Conservation (phyloP, 1,140 invertebrate genomes). For the Myzus persicae region DNA sequence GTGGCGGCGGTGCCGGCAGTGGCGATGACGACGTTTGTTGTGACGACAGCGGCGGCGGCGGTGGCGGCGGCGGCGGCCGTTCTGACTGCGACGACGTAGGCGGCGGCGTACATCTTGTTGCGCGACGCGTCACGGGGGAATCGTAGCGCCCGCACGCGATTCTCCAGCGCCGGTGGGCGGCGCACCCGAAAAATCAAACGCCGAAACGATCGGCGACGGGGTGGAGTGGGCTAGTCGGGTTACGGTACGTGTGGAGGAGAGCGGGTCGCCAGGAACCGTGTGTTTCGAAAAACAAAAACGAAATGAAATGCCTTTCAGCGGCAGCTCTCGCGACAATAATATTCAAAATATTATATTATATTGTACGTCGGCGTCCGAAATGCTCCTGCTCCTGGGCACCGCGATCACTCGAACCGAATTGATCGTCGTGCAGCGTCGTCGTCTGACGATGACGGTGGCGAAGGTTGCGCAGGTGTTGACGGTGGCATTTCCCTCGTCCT, state of each 20-base stretch:
- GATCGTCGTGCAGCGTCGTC: background rate
- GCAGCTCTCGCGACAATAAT: background rate
- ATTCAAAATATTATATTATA: no score
- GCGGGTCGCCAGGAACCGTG: no score
- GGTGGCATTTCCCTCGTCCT: background rate
- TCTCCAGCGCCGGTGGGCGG: background rate
- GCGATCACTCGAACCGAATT: background rate
- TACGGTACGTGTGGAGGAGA: no score
- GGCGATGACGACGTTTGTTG: constrained; percentile 3
- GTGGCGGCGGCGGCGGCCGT: background rate
- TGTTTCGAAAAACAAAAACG: background rate
- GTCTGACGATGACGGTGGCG: background rate
- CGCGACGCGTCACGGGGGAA: constrained; percentile 7
- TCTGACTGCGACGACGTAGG: background rate
- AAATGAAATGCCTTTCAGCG: background rate
- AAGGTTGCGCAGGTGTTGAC: background rate
- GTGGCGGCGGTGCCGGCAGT: background rate
- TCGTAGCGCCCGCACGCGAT: background rate
- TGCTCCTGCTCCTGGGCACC: no score
- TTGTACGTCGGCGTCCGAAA: no score
- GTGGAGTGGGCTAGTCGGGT: background rate
- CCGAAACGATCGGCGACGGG: background rate
- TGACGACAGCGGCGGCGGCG: background rate
- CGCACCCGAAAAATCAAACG: background rate
- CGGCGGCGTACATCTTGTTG: constrained; percentile 16